Evolutionary conservation across 1,140 invertebrate species (phyloP).

Genomic region (Diachasmimorpha longicaudata): DNA sequence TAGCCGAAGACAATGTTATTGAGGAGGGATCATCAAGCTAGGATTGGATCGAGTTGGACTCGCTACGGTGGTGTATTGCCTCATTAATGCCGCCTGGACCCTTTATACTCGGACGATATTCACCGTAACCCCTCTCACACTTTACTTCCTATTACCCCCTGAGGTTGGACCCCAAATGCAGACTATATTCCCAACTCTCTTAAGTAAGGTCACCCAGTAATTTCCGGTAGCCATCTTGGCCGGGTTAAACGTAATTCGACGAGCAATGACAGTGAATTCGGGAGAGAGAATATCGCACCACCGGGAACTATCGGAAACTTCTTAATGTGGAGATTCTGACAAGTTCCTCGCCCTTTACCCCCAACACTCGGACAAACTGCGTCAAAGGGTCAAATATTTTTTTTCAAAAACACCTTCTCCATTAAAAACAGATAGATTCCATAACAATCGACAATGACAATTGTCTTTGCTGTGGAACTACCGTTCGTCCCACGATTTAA

Average conservation of each 20-base stretch:
- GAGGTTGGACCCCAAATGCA: not conserved
- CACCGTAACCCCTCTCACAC: not conserved
- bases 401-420: no score
- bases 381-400: not conserved
- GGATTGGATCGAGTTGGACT: slow-evolving; percentile 49
- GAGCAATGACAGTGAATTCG: slow-evolving; percentile 3
- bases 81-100: slow-evolving; percentile 51
- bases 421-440: no score
- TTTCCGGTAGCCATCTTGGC: slow-evolving; percentile 60
- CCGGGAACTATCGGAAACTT: not conserved
- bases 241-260: slow-evolving; percentile 45
- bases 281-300: not conserved
- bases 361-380: no score
- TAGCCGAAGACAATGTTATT: slow-evolving; percentile 51
- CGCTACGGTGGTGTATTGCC: slow-evolving; percentile 45
- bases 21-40: slow-evolving; percentile 55
- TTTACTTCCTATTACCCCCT: slow-evolving; percentile 35
- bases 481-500: no score
- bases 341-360: not conserved
- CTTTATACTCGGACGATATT: slow-evolving; percentile 13
- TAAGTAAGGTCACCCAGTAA: slow-evolving; percentile 60
- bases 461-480: no score
- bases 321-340: not conserved
- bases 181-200: slow-evolving; percentile 41
- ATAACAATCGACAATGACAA: no score